These are phyloP conservation scores for Sweltsa coloradensis DNA, from an alignment of 1,140 invertebrate genomes.

Conservation along the genomic window DNA sequence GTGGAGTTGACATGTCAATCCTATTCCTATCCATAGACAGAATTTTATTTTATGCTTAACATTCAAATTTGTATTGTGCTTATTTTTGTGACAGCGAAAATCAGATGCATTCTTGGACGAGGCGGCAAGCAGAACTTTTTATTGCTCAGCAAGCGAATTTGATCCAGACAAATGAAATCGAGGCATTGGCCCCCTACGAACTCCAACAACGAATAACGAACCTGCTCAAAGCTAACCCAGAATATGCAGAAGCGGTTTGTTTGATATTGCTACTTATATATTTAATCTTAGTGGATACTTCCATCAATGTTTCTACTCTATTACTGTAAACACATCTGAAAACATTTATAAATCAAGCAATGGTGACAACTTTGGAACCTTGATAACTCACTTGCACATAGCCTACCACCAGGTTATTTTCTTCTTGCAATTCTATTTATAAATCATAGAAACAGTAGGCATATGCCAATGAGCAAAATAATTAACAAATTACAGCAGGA, in stretches of 20 bases:
- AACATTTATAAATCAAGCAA: too few relatives aligned
- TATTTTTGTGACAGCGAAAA: conserved; percentile 16
- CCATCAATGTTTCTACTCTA: too few relatives aligned
- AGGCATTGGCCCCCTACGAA: conserved; percentile 59
- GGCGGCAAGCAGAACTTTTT: conserved; percentile 76
- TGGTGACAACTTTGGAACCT: too few relatives aligned
- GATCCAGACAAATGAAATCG: conserved; percentile 64
- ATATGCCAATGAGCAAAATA: too few relatives aligned
- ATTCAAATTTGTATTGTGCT: conserved; percentile 10
- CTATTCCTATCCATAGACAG: conserved; percentile 9
- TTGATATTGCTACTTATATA: conserved; percentile 7
- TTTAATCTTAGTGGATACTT: too few relatives aligned
- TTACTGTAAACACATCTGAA: too few relatives aligned
- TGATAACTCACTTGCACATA: too few relatives aligned
- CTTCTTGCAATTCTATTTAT: too few relatives aligned
- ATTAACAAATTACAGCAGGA: too few relatives aligned
- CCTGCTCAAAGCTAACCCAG: conserved; percentile 66
- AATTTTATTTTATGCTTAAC: conserved; percentile 13
- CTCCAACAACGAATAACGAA: conserved; percentile 64
- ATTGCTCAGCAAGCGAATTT: conserved; percentile 73
- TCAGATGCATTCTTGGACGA: conserved; percentile 54
- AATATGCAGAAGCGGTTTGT: conserved; percentile 68
- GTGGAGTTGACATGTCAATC: not conserved
- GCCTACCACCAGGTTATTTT: too few relatives aligned
- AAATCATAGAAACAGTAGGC: too few relatives aligned